Base-by-base conservation (phyloP, 2,888 invertebrate species). In the Vanessa cardui region DNA sequence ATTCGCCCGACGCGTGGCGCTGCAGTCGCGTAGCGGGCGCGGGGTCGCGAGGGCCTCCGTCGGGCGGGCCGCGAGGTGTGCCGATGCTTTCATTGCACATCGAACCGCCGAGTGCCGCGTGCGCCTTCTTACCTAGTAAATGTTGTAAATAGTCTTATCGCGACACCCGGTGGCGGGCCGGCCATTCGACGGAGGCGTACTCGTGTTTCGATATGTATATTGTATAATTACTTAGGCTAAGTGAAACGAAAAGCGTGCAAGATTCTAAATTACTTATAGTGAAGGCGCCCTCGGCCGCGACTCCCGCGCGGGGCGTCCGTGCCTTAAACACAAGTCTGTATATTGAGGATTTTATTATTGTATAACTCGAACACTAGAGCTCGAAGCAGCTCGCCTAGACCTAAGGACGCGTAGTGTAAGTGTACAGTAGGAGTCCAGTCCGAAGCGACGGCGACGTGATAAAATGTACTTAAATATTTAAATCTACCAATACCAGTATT, bases 191-290 rank as follows among this genome's bases (percentile, higher is more conserved):
- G 18, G 56, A 46, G 46, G 20, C n/a, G 20, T 33, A 8, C 20
- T n/a, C 15, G 47, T 18, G 44, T 39, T 39, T 18, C 4, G 6
- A 3, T 31, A 16, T 31, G 52, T 31, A 31, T 54, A 46, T 15
- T 60, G 54, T 58, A 45, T 63, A 31, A 39, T 1, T 26, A 49
- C 39, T n/a, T 67, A 74, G 60, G 59, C 67, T 83, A 83, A 80
- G 77, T 47, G 74, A 72, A 77, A 78, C 76, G 74, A 74, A 79
- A 87, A 88, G 88, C 87, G 90, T 90, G 87, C 84, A 83, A 87
- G 70, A 90, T 90, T 90, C 90, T 90, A 90, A 90, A 90, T 87
- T 89, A 89, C 67, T 70, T 70, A 74, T 86, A 89, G 86, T 83
- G 80, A 83, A 85, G 85, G 77, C 84, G 85, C 20, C 54, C 77